These are phyloP conservation scores for Iguana delicatissima DNA, from an alignment of 2,797 vertebrate species.

Conservation along the genomic window DNA sequence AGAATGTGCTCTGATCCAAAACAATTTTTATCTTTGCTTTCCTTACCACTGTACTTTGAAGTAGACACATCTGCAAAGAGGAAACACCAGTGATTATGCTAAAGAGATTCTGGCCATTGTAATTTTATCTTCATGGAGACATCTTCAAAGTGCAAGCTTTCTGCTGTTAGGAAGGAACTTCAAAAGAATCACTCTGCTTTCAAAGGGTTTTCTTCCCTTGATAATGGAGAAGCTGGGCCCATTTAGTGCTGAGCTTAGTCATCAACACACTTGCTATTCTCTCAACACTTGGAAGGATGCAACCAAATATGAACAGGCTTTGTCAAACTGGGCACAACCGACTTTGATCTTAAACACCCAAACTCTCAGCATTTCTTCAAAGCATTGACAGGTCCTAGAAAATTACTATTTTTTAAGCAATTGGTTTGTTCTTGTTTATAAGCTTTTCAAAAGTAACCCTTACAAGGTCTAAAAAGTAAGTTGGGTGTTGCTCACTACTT, in stretches of 20 bases:
- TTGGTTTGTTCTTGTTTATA: no score
- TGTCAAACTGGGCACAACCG: not conserved
- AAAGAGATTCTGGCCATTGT: conserved; percentile 1
- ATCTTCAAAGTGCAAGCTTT: conserved; percentile 24
- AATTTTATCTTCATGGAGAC: conserved; percentile 11
- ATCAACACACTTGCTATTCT: not conserved
- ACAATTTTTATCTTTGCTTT: not conserved
- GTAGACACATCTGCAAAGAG: not conserved
- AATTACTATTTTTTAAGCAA: no score
- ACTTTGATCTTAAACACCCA: not conserved
- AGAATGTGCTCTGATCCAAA: not conserved
- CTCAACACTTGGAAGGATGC: not conserved
- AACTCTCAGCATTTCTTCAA: not conserved
- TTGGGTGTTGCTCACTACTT: no score
- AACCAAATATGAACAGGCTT: not conserved
- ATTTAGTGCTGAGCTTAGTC: not conserved
- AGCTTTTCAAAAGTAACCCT: no score
- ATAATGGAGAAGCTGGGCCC: conserved; percentile 14
- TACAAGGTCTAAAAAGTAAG: no score
- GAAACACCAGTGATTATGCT: conserved; percentile 3
- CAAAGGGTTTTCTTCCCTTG: conserved; percentile 31
- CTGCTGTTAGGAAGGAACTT: conserved; percentile 11
- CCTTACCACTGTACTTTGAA: not conserved
- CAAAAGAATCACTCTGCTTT: conserved; percentile 10
- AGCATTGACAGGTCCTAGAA: not conserved